Evolutionary conservation across 2,113 vertebrate genomes (phyloP), one percentile per base, ranked within the genome.

Genomic region (Protomyctophum bolini): DNA sequence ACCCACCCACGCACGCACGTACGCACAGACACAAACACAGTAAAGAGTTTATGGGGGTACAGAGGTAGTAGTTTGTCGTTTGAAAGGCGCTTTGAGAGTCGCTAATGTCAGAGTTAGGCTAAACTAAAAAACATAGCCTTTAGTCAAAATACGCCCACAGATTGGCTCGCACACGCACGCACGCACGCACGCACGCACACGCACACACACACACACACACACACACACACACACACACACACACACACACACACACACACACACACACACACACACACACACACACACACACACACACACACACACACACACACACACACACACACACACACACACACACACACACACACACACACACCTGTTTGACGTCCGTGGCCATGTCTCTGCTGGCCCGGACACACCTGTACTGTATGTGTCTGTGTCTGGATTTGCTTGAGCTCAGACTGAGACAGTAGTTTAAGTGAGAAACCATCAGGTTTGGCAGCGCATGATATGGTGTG

Each of bases 91-190:
- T 87, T 80, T 77, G 60, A 80, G 75, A 82, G 70, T 51, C 67
- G 68, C 79, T 83, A 88, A 89, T 86, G 79, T 86, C 78, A 85
- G 84, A 80, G 72, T 65, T 83, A 69, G 77, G 51, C 6, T 14
- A 41, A 85, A 80, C 49, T 72, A 73, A 74, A 41, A 88, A 90
- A 63, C 71, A 80, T 54, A 75, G 63, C 75, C 77, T 80, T 15
- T 0, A 12, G 80, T 68, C 51, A 68, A 82, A 69, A 61, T 41
- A 79, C 8, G 6, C 73, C 70, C 75, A 11, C 11, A 45, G 67
- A 75, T 63, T 60, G 73, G 56, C 41, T 8, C 9, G 58, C 4
- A 52, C 57, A 49, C 55, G 1, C 33, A 47, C 76, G 33, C 10
- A 14, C 11, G 15, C 7, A n/a, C 49, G 57, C 46, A 50, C 33